These are phyloP conservation scores for Onychomys leucogaster DNA, from an alignment of 2,797 vertebrate species.

Conservation along the genomic window DNA sequence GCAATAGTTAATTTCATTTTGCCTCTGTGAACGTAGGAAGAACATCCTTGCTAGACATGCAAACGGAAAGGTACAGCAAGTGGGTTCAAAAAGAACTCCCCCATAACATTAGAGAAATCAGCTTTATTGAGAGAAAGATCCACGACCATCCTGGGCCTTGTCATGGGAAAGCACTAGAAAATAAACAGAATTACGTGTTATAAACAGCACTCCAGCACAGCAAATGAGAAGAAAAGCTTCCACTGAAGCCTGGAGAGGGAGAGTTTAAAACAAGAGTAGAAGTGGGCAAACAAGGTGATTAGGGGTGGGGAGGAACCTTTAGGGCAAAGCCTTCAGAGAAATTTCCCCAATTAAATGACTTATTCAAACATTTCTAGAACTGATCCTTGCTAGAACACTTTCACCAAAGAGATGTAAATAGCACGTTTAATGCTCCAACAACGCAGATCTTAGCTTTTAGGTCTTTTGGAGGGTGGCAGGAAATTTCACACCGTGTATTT, in stretches of 20 bases:
- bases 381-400: not conserved
- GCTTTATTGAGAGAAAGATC: not conserved
- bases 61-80: not conserved
- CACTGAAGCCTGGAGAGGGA: not conserved
- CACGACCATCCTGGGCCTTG: not conserved
- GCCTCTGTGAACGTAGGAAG: not conserved
- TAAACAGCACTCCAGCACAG: not conserved
- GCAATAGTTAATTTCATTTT: not conserved
- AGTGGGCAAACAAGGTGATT: not conserved
- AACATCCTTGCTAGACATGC: not conserved
- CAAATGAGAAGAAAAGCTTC: not conserved
- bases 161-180: not conserved
- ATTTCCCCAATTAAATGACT: not conserved
- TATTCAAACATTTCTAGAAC: not conserved
- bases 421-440: not conserved
- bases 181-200: not conserved
- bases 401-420: not conserved
- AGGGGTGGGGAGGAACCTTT: not conserved
- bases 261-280: not conserved
- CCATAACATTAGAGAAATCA: not conserved
- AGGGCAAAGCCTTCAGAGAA: not conserved
- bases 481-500: not conserved
- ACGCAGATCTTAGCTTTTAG: not conserved
- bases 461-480: too few species aligned
- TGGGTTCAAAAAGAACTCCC: not conserved